These are phyloP conservation scores for Coryphaenoides rupestris DNA, from an alignment of 2,113 vertebrate species.

Conservation along the genomic window DNA sequence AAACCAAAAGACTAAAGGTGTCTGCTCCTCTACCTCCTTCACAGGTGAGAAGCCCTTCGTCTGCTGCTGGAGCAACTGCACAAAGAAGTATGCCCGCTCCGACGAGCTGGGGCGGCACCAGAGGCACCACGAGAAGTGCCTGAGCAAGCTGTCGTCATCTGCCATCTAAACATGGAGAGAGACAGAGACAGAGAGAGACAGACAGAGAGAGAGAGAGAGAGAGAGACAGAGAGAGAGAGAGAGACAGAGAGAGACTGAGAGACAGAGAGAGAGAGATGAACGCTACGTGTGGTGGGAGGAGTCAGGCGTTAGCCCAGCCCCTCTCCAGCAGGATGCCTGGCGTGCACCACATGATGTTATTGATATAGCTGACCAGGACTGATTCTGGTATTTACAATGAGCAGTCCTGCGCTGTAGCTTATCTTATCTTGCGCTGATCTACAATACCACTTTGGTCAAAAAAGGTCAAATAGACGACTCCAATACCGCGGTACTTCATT, in stretches of 20 bases:
- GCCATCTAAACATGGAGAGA: constrained; percentile 75
- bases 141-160: constrained; percentile 89
- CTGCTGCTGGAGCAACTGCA: constrained; percentile 97
- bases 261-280: background rate
- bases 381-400: too few relatives aligned
- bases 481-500: constrained; percentile 42
- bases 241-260: background rate
- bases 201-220: constrained; percentile 4
- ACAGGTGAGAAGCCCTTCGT: constrained; percentile 98
- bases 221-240: constrained; percentile 3
- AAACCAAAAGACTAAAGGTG: background rate
- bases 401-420: too few relatives aligned
- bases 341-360: too few relatives aligned
- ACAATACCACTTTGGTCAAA: constrained; percentile 46
- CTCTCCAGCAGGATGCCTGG: too few relatives aligned
- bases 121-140: constrained; percentile 99
- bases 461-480: constrained; percentile 17
- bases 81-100: constrained; percentile 98
- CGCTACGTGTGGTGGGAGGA: too few relatives aligned
- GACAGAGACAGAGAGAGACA: constrained; percentile 10
- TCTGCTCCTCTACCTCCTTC: constrained; percentile 31
- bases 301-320: too few relatives aligned
- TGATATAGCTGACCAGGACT: too few relatives aligned
- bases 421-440: constrained; percentile 4
- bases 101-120: constrained; percentile 97